Conservation (phyloP, 2,888 invertebrate genomes). For the Alloscopus bannaensis region DNA sequence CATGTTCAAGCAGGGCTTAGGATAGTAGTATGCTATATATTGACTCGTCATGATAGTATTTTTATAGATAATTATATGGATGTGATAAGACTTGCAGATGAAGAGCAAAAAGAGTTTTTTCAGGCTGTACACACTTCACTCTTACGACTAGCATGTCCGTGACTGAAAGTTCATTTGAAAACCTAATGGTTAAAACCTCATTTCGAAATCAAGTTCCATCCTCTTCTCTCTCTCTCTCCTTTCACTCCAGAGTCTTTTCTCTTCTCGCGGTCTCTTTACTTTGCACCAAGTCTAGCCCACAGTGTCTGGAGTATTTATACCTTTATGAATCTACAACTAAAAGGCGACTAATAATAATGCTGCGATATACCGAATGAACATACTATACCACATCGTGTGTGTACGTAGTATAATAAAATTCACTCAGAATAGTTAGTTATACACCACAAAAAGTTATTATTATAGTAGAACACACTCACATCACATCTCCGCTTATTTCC, state of each 20-base stretch:
- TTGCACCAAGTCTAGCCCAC: not conserved
- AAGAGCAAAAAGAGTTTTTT: slow-evolving; percentile 35
- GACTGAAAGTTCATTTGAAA: slow-evolving; percentile 69
- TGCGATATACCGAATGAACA: slow-evolving; percentile 14
- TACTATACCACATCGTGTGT: no score
- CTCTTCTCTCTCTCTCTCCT: slow-evolving; percentile 45
- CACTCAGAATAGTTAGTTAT: no score
- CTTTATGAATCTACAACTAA: slow-evolving; percentile 23
- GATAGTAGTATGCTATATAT: no score
- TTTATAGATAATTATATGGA: slow-evolving; percentile 63
- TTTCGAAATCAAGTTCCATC: slow-evolving; percentile 60
- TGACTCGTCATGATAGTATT: not conserved
- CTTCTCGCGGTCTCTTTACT: not conserved
- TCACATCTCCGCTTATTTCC: slow-evolving; percentile 22
- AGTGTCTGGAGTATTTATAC: no score
- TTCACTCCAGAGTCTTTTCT: no score
- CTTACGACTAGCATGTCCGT: not conserved
- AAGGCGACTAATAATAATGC: slow-evolving; percentile 38
- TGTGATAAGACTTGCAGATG: slow-evolving; percentile 69
- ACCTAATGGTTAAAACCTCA: slow-evolving; percentile 69
- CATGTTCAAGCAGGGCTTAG: no score
- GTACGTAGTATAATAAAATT: no score
- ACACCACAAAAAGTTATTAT: slow-evolving; percentile 24
- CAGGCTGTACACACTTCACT: not conserved
- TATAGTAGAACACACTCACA: slow-evolving; percentile 28